phyloP scores from a whole-genome alignment of 2,888 invertebrate genomes.

The Petrolisthes cinctipes region DNA sequence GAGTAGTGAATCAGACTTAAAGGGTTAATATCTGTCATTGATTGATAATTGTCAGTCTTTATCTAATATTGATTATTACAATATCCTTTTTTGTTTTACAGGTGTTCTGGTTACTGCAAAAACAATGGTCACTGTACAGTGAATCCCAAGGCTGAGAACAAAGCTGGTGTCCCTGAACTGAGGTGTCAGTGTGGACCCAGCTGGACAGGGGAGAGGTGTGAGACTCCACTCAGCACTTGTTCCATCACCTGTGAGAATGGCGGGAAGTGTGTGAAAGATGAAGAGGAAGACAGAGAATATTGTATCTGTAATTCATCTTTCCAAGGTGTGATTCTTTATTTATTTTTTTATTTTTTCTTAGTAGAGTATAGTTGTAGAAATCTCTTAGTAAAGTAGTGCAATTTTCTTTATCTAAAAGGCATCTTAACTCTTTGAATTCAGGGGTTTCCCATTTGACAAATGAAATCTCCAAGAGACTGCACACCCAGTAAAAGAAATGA shows the following conservation, averaged over 20 bases:
- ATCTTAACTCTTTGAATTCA: too few species aligned
- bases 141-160: conserved; percentile 67
- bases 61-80: not conserved
- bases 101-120: conserved; percentile 79
- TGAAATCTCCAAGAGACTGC: too few species aligned
- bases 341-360: too few species aligned
- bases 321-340: conserved; percentile 14
- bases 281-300: conserved; percentile 66
- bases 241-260: conserved; percentile 73
- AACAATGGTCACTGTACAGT: conserved; percentile 73
- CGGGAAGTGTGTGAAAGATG: conserved; percentile 68
- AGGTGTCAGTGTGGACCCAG: conserved; percentile 76
- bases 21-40: too few species aligned
- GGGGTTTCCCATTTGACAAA: too few species aligned
- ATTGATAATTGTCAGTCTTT: not conserved
- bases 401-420: too few species aligned
- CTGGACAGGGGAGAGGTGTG: conserved; percentile 78
- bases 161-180: conserved; percentile 66
- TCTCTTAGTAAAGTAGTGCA: too few species aligned
- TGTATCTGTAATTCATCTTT: conserved; percentile 75
- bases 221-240: conserved; percentile 75
- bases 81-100: conserved; percentile 68
- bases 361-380: too few species aligned
- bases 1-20: too few species aligned
- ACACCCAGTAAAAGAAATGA: too few species aligned